phyloP scores from a whole-genome alignment of 1,140 invertebrate species.

The Laodelphax striatellus region DNA sequence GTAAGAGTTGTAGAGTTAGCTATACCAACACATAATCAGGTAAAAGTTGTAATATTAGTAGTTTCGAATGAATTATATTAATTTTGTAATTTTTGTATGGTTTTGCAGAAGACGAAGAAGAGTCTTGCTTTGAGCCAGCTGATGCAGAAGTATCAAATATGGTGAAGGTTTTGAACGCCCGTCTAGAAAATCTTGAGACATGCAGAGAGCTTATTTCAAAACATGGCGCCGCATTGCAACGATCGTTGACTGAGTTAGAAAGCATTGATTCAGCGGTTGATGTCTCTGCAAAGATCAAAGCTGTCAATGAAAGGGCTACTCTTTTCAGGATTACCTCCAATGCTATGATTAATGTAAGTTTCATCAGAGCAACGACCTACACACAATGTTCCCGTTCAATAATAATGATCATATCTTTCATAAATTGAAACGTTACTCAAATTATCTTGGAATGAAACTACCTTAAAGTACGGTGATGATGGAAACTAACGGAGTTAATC shows the following conservation, averaged over 20 bases:
- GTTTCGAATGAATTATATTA: too few species aligned
- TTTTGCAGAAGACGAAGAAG: conserved; percentile 69
- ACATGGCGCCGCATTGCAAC: conserved; percentile 72
- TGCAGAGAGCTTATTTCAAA: conserved; percentile 84
- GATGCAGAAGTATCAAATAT: conserved; percentile 35
- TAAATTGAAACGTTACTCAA: too few species aligned
- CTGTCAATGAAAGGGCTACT: conserved; percentile 80
- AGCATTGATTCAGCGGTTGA: conserved; percentile 47
- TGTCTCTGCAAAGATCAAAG: conserved; percentile 47
- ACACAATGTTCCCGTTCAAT: background rate
- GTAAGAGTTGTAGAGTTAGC: too few species aligned
- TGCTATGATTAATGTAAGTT: conserved; percentile 89
- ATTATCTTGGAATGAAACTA: too few species aligned
- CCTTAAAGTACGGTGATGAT: too few species aligned
- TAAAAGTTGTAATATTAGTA: too few species aligned
- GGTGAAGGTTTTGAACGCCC: conserved; percentile 45
- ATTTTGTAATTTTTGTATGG: conserved; percentile 3
- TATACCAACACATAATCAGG: too few species aligned
- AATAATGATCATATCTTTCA: too few species aligned
- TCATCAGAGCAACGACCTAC: background rate
- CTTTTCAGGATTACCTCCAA: conserved; percentile 88
- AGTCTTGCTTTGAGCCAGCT: conserved; percentile 42
- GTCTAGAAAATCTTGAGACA: conserved; percentile 77
- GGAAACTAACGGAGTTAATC: too few species aligned
- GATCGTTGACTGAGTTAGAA: conserved; percentile 75